These are phyloP conservation scores for Malacoctenus gilli DNA, from an alignment of 2,797 vertebrate genomes.

Conservation along the genomic window DNA sequence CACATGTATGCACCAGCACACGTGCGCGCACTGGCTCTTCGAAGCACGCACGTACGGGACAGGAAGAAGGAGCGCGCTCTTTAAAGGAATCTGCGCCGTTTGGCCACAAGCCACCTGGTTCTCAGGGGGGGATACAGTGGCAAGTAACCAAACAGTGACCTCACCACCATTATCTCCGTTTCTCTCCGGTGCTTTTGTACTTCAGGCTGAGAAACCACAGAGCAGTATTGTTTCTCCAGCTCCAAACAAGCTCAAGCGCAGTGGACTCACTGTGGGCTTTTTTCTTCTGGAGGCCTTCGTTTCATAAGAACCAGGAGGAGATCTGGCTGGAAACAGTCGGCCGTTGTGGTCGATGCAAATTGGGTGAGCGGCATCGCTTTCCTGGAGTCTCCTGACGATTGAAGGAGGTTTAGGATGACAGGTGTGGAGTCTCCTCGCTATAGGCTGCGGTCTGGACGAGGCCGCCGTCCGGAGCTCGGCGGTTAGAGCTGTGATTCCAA, in stretches of 20 bases:
- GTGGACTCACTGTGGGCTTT: slow-evolving; percentile 45
- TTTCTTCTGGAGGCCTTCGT: slow-evolving; percentile 38
- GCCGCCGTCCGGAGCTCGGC: slow-evolving; percentile 26
- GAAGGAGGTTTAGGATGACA: slow-evolving; percentile 56
- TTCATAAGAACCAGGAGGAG: slow-evolving; percentile 35
- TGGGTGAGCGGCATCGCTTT: slow-evolving; percentile 35
- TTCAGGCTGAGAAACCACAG: slow-evolving; percentile 40
- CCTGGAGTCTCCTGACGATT: slow-evolving; percentile 48
- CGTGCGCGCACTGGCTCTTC: slow-evolving; percentile 11
- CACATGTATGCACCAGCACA: not conserved
- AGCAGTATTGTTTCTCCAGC: slow-evolving; percentile 48
- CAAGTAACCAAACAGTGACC: slow-evolving; percentile 62
- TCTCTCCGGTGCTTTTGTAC: slow-evolving; percentile 33
- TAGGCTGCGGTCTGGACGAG: slow-evolving; percentile 54
- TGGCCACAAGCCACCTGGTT: slow-evolving; percentile 39
- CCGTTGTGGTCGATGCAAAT: slow-evolving; percentile 54
- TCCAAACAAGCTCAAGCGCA: slow-evolving; percentile 49
- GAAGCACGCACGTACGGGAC: slow-evolving; percentile 6
- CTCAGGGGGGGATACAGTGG: slow-evolving; percentile 38
- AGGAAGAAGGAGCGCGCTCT: slow-evolving; percentile 13
- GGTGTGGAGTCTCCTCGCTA: slow-evolving; percentile 50
- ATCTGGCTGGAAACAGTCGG: slow-evolving; percentile 35
- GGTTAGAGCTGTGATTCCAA: slow-evolving; percentile 52
- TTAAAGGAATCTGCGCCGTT: slow-evolving; percentile 28
- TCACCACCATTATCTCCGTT: slow-evolving; percentile 60